A percentile compares a stretch with the other conserved stretches of the same genome.
phyloP scores from a whole-genome alignment of 2,888 invertebrate species.

The Sinohyriopsis cumingii region DNA sequence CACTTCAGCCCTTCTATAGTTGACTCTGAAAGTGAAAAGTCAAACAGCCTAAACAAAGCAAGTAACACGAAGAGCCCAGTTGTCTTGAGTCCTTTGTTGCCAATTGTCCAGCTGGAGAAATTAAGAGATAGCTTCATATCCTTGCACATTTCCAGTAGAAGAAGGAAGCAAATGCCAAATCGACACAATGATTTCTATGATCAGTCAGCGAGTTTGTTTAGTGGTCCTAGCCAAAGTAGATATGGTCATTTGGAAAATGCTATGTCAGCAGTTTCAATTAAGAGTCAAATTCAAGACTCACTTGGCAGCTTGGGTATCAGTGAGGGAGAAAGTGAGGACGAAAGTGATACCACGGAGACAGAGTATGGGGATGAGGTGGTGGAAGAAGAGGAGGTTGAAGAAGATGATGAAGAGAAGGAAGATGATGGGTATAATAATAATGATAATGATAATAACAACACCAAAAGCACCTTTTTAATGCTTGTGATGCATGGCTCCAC shows the following conservation, averaged over 20 bases:
- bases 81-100: constrained; percentile 1
- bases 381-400: constrained; percentile 17
- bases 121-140: constrained; percentile 31
- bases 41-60: no score
- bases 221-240: constrained; percentile 9
- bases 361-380: constrained; percentile 14
- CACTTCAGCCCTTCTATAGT: constrained; percentile 19
- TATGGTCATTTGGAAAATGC: constrained; percentile 3
- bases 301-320: neutral
- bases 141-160: constrained; percentile 18
- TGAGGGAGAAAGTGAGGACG: constrained; percentile 10
- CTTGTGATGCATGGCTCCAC: no score
- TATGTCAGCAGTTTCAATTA: constrained; percentile 2
- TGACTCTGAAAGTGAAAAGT: neutral
- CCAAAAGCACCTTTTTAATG: no score
- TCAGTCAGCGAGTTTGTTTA: constrained; percentile 28
- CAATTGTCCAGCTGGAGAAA: constrained; percentile 29
- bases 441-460: neutral
- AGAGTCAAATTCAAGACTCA: no score
- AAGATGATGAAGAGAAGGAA: constrained; percentile 16
- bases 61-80: no score
- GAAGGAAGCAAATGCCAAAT: constrained; percentile 2
- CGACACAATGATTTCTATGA: constrained; percentile 6
- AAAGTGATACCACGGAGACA: constrained; percentile 5
- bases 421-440: neutral